phyloP scores from a whole-genome alignment of 2,113 vertebrate genomes.

The Andinoacara biseriatus region DNA sequence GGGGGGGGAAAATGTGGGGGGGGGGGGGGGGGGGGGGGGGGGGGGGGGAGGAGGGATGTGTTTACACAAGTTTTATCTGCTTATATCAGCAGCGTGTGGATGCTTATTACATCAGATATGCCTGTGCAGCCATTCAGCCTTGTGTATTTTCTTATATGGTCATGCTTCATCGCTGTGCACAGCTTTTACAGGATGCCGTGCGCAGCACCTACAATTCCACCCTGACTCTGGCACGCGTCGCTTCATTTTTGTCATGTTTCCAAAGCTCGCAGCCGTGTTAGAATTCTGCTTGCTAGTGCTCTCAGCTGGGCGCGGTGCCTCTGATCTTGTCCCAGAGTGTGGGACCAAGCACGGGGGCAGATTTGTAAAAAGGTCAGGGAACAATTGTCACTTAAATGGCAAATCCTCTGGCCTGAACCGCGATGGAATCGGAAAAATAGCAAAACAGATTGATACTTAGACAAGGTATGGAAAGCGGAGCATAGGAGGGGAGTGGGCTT shows the following conservation, averaged over 20 bases:
- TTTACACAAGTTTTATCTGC: not conserved
- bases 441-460: conserved; percentile 58
- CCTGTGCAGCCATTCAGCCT: not conserved
- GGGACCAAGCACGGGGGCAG: conserved; percentile 34
- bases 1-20: conserved; percentile 66
- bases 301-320: conserved; percentile 16
- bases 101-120: conserved; percentile 22
- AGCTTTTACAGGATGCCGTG: not conserved
- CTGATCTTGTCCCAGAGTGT: conserved; percentile 57
- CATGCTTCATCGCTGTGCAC: conserved; percentile 21
- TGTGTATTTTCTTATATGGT: not conserved
- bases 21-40: rapidly evolving
- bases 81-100: not conserved
- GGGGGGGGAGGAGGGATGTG: not conserved
- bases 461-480: conserved; percentile 34
- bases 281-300: conserved; percentile 25
- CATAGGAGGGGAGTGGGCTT: not conserved
- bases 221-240: not conserved
- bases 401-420: conserved; percentile 64
- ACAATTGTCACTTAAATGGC: conserved; percentile 79
- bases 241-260: conserved; percentile 38
- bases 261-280: conserved; percentile 23
- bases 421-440: conserved; percentile 57
- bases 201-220: conserved; percentile 4
- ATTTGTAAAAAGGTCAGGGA: conserved; percentile 76